Conservation (phyloP, 2,797 vertebrate genomes). For the Loris lydekkerianus region DNA sequence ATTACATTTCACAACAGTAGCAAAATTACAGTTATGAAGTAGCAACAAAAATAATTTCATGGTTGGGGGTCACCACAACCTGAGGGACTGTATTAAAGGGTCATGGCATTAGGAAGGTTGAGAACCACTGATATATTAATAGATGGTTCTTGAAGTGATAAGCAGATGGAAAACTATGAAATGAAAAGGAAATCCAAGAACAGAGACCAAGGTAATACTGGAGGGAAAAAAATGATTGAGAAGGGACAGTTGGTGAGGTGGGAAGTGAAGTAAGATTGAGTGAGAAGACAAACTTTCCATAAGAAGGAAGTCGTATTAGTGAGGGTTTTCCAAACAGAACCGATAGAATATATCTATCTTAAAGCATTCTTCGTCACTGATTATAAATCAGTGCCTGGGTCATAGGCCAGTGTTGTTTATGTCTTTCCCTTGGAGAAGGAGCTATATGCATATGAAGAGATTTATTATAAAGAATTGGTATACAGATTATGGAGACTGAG, state of each 20-base stretch:
- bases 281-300: not conserved
- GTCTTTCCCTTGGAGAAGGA: not conserved
- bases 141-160: not conserved
- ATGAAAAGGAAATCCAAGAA: slow-evolving; percentile 17
- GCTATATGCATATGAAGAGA: not conserved
- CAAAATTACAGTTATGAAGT: too few relatives aligned
- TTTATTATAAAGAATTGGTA: not conserved
- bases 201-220: not conserved
- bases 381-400: not conserved
- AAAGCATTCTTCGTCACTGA: not conserved
- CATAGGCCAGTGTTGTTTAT: not conserved
- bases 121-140: not conserved
- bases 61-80: too few relatives aligned
- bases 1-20: too few relatives aligned
- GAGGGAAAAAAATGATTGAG: not conserved
- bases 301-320: not conserved
- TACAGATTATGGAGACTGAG: not conserved
- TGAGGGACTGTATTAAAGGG: too few relatives aligned
- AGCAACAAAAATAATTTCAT: too few relatives aligned
- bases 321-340: not conserved
- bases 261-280: not conserved
- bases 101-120: too few relatives aligned
- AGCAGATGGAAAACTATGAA: not conserved
- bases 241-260: not conserved
- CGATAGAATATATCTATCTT: not conserved